Percentiles rank a stretch among this genome's conserved stretches.
These are phyloP conservation scores for Miltochrista miniata DNA, from an alignment of 2,888 invertebrate species.

Conservation along the genomic window DNA sequence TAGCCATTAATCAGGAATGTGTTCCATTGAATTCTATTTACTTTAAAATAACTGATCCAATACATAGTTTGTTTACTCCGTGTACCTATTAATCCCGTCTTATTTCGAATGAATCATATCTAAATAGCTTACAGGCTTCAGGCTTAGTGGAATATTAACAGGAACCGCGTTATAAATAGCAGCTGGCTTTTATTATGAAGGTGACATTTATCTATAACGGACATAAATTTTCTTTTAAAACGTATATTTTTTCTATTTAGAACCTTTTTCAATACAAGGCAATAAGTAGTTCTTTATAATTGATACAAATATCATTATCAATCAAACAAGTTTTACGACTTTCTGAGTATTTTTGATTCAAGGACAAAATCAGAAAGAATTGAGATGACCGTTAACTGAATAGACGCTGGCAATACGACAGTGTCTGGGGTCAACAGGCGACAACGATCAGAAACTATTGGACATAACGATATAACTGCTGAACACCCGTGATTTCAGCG, in stretches of 20 bases:
- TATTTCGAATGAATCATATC: constrained; percentile 24
- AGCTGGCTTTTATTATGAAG: neutral
- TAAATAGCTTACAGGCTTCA: constrained; percentile 38
- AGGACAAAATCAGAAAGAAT: constrained; percentile 62
- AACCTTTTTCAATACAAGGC: no score
- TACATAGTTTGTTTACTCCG: constrained; percentile 40
- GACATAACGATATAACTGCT: constrained; percentile 68
- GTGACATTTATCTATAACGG: neutral
- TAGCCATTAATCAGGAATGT: constrained; percentile 68
- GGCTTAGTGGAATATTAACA: neutral
- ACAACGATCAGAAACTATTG: constrained; percentile 61
- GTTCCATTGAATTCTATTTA: constrained; percentile 50
- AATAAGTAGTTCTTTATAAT: no score
- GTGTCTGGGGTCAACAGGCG: constrained; percentile 71
- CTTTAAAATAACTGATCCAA: constrained; percentile 39
- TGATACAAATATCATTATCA: no score
- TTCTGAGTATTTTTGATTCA: constrained; percentile 37
- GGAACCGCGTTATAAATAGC: constrained; percentile 2
- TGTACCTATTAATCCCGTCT: constrained; percentile 28
- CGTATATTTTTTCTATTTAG: no score
- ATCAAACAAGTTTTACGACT: constrained; percentile 50
- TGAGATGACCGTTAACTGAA: constrained; percentile 67
- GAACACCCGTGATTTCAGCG: constrained; percentile 71
- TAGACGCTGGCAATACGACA: constrained; percentile 63
- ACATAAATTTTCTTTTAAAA: no score